phyloP scores from a whole-genome alignment of 37 sponge, comb jelly and placozoan species.

The Lycopodina hypogea region DNA sequence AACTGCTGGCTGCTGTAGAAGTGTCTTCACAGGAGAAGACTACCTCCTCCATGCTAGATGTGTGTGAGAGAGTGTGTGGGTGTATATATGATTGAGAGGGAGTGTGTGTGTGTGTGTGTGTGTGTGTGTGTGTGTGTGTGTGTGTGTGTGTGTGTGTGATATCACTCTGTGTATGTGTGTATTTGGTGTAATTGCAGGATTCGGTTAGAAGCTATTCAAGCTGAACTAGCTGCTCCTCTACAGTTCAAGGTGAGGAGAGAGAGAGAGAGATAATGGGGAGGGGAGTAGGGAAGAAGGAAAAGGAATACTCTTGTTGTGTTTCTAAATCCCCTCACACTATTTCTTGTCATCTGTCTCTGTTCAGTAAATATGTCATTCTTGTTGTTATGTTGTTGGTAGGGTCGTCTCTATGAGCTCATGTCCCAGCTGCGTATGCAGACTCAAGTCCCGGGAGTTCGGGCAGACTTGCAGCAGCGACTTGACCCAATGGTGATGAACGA shows the following conservation, averaged over 20 bases:
- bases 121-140: too few species aligned
- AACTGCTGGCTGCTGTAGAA: too few species aligned
- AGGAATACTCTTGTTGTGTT: not conserved
- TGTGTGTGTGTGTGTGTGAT: too few species aligned
- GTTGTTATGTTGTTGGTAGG: slow-evolving; percentile 23
- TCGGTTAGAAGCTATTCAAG: slow-evolving; percentile 78
- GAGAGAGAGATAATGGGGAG: not conserved
- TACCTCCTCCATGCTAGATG: too few species aligned
- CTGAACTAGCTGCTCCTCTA: slow-evolving; percentile 86
- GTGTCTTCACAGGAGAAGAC: too few species aligned
- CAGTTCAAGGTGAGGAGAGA: slow-evolving; percentile 75
- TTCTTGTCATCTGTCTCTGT: not conserved
- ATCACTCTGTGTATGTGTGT: not conserved
- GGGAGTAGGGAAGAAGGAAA: too few species aligned
- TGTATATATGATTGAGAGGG: too few species aligned
- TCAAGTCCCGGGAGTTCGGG: slow-evolving; percentile 29
- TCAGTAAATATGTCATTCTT: not conserved
- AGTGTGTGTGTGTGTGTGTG: too few species aligned
- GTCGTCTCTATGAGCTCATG: slow-evolving; percentile 88
- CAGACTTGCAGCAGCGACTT: slow-evolving; percentile 35
- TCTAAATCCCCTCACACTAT: not conserved
- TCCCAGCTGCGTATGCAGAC: slow-evolving; percentile 83
- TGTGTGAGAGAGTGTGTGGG: too few species aligned
- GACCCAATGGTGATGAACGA: slow-evolving; percentile 63
- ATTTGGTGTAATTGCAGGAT: slow-evolving; percentile 26